Evolutionary conservation across 2,797 vertebrate genomes (phyloP).

Genomic region (Neosilurus mollespiculum): DNA sequence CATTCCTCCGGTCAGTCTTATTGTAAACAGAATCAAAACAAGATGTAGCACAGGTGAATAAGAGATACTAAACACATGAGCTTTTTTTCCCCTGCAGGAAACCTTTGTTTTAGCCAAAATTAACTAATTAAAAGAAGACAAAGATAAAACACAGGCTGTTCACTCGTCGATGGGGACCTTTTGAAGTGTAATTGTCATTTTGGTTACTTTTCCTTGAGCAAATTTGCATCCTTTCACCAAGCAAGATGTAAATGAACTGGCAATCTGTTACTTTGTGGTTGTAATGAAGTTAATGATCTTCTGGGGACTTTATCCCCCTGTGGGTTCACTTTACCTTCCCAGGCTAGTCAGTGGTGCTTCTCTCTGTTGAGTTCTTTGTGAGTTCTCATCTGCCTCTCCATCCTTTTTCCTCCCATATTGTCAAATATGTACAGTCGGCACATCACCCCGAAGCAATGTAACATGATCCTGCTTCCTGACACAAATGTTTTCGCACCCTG

Average conservation of each 20-base stretch:
- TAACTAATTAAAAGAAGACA: too few relatives aligned
- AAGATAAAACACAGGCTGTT: too few relatives aligned
- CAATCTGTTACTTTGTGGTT: not conserved
- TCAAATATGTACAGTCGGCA: not conserved
- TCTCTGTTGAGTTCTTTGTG: too few relatives aligned
- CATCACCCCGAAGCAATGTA: constrained; percentile 20
- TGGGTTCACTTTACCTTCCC: constrained; percentile 3
- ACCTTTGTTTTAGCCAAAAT: too few relatives aligned
- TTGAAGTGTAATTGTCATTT: not conserved
- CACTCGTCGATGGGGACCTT: too few relatives aligned
- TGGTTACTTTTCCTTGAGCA: not conserved
- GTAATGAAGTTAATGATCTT: not conserved
- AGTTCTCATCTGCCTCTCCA: not conserved
- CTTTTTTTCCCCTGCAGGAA: too few relatives aligned
- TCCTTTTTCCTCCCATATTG: not conserved
- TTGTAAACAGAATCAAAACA: too few relatives aligned
- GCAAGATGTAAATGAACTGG: not conserved
- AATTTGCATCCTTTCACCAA: too few relatives aligned
- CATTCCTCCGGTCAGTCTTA: too few relatives aligned
- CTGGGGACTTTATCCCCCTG: not conserved
- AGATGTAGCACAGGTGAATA: too few relatives aligned
- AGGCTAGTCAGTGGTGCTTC: not conserved
- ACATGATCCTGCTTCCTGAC: constrained; percentile 20
- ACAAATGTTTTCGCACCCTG: constrained; percentile 31
- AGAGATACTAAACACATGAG: too few relatives aligned